A percentile compares a stretch with the other conserved stretches of the same genome.
Conservation (phyloP, 2,888 invertebrate genomes). For the Dione vanillae region DNA sequence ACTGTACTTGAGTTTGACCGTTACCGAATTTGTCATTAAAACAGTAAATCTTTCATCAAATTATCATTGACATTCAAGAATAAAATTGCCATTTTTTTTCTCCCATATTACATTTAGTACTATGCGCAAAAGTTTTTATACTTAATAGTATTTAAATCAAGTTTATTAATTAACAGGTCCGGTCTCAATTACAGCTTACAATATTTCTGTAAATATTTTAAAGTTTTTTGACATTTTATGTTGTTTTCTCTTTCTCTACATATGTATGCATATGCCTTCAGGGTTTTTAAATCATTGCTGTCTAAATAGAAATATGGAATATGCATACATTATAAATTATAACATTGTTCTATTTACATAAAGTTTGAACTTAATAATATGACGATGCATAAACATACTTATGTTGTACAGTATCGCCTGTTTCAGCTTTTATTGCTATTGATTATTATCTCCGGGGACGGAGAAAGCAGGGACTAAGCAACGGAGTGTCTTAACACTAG, state of each 20-base stretch:
- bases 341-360: too few species aligned
- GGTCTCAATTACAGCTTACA: not conserved
- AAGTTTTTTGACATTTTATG: not conserved
- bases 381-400: too few species aligned
- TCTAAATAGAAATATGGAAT: too few species aligned
- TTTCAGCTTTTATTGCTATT: too few species aligned
- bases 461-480: too few species aligned
- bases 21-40: slow-evolving; percentile 1
- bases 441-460: too few species aligned
- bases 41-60: slow-evolving; percentile 5
- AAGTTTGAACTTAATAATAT: too few species aligned
- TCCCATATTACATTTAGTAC: slow-evolving; percentile 29
- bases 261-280: too few species aligned
- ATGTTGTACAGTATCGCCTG: too few species aligned
- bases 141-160: slow-evolving; percentile 2
- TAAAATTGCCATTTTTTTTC: slow-evolving; percentile 13
- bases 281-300: too few species aligned
- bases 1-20: not conserved
- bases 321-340: too few species aligned
- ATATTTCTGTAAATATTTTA: not conserved
- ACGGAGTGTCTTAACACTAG: too few species aligned
- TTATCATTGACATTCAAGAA: not conserved
- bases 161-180: slow-evolving; percentile 13
- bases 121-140: slow-evolving; percentile 23
- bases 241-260: not conserved